Base-by-base conservation (phyloP, 2,113 vertebrate species). In the Pollimyrus isidori region DNA sequence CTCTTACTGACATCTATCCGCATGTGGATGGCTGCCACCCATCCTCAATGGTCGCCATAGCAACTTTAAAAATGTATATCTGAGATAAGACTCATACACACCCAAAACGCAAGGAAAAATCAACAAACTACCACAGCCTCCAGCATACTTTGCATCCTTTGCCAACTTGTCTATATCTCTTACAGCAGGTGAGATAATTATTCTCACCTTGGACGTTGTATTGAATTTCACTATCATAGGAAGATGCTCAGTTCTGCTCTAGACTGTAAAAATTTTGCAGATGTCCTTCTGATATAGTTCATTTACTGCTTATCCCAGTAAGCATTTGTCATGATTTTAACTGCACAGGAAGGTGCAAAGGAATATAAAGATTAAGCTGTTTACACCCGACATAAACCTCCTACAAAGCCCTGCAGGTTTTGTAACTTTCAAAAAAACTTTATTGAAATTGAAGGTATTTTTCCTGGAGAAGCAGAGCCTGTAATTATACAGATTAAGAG, bases 401-500 rank as follows among this genome's bases (percentile, higher is more conserved):
- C 26, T 2, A 52, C 4, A 13, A 87, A 56, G 49, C 23, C n/a
- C 48, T 35, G 82, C 45, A 48, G 82, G 46, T 7, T 53, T 56
- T 87, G 85, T 53, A 15, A 56, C 26, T 53, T 53, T 49, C n/a
- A 87, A 53, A 87, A 35, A 35, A 56, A 56, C 84, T 52, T 30
- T 87, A 45, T 87, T 65, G 86, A 58, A 87, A 87, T 53, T 87
- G 39, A 58, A 58, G 39, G 21, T 65, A 39, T 58, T 87, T 62
- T 62, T 15, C 30, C n/a, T 87, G 86, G 35, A 62, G 17, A 21
- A 62, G 35, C 58, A 65, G 17, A 87, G 21, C 35, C 50, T 90
- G 73, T 90, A 88, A 88, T 85, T 39, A 87, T 87, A 87, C 35
- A 21, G 50, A 87, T 35, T n/a, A 56, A 53, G 17, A 45, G 15